A percentile compares a stretch with the other conserved stretches of the same genome.
phyloP scores from a whole-genome alignment of 2,113 vertebrate species.

The Odontophorus gujanensis region DNA sequence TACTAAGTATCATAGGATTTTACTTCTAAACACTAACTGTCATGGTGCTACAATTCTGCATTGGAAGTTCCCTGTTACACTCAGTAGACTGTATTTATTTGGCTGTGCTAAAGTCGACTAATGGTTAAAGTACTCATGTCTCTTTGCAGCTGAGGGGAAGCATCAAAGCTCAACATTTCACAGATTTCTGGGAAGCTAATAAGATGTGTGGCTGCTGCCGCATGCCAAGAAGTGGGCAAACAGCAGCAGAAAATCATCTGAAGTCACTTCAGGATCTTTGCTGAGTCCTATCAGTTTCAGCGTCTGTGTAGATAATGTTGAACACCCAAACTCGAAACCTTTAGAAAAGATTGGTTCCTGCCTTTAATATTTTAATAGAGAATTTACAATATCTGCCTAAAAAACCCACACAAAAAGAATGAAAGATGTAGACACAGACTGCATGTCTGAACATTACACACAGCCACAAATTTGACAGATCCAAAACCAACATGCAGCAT shows the following conservation, averaged over 20 bases:
- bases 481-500: slow-evolving; percentile 35
- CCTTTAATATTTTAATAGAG: slow-evolving; percentile 67
- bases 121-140: slow-evolving; percentile 20
- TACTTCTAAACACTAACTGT: not conserved
- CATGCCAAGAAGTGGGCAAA: slow-evolving; percentile 54
- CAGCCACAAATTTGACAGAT: slow-evolving; percentile 43
- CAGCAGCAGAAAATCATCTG: slow-evolving; percentile 41
- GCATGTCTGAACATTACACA: slow-evolving; percentile 50
- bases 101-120: slow-evolving; percentile 22
- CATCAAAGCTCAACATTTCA: slow-evolving; percentile 51
- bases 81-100: not conserved
- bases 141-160: slow-evolving; percentile 45
- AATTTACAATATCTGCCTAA: slow-evolving; percentile 72
- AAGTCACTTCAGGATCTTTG: slow-evolving; percentile 46
- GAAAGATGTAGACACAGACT: slow-evolving; percentile 55
- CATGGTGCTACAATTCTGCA: not conserved
- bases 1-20: not conserved
- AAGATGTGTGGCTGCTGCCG: slow-evolving; percentile 12
- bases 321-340: slow-evolving; percentile 40
- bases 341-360: slow-evolving; percentile 45
- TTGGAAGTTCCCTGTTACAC: not conserved
- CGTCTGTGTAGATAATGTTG: slow-evolving; percentile 17
- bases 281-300: slow-evolving; percentile 65
- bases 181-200: slow-evolving; percentile 57
- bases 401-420: slow-evolving; percentile 43